Percentiles rank a stretch among this genome's conserved stretches.
Conservation (phyloP, 2,113 vertebrate genomes). For the Hylia prasina region DNA sequence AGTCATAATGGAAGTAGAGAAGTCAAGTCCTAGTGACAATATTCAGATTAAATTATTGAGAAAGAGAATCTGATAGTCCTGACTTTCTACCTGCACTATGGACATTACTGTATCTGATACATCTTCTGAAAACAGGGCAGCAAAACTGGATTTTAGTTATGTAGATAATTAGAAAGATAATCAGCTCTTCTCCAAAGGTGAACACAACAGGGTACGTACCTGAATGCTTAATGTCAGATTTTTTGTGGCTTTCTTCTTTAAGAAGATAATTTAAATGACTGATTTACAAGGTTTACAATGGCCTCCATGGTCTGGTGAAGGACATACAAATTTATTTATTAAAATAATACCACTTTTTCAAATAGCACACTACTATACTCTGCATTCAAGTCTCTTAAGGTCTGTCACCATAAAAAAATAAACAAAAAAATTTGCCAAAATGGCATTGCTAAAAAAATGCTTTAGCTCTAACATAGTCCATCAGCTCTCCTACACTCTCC, state of each 20-base stretch:
- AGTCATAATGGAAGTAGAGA: not conserved
- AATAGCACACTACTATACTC: not conserved
- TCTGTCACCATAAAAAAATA: not conserved
- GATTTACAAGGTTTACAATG: not conserved
- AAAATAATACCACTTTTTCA: not conserved
- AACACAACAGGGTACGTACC: fast-evolving
- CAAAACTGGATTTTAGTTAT: not conserved
- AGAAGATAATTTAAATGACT: not conserved
- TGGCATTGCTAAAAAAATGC: not conserved
- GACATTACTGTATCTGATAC: not conserved
- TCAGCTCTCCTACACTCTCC: not conserved
- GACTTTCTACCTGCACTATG: not conserved
- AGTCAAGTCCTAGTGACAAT: not conserved
- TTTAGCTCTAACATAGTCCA: not conserved
- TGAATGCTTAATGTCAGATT: not conserved
- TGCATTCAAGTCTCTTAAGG: not conserved
- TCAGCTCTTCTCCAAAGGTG: not conserved
- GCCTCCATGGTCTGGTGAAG: not conserved
- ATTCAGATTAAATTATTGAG: not conserved
- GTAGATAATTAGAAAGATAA: not conserved
- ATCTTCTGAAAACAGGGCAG: not conserved
- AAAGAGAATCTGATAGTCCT: not conserved
- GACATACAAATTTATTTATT: not conserved
- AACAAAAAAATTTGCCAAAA: not conserved
- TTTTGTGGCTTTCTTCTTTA: not conserved